Evolutionary conservation across 2,888 invertebrate genomes (phyloP), one percentile per base, ranked within the genome.

Genomic region (Heliothis peltigera): DNA sequence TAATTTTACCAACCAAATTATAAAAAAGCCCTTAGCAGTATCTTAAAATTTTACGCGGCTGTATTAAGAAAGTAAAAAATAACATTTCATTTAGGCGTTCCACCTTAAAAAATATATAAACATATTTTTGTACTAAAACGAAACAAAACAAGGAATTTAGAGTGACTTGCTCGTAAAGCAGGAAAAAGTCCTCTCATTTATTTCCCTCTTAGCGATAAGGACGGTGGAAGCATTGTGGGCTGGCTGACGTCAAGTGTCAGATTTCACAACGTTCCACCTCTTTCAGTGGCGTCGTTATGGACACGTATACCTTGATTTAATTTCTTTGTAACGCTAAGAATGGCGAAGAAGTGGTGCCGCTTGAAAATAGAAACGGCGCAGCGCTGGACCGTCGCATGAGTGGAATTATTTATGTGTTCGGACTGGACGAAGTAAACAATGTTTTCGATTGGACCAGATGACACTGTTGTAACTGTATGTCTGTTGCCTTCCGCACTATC

Each of bases 141-240:
- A 84, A 87, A 86, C 83, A 83, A 84, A 87, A 87, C 82, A 86
- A 79, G 79, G 83, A 85, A 86, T 84, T 87, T 81, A 78, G 83
- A 84, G 82, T 82, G 86, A 86, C 85, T 88, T 75, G 80, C 81
- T 85, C 84, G 83, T 85, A 86, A 87, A 89, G 80, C 81, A 87
- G 86, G 85, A 89, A 91, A 91, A 92, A 89, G 85, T 89, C 85
- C 82, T 87, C 86, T 87, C 89, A 89, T 92, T 92, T 91, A 92
- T 93, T 92, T 91, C 77, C 86, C 88, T 89, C 84, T 89, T 86
- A 85, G 87, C 89, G 92, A 92, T 92, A 92, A 91, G 89, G 85
- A 83, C 75, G 83, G 84, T 75, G 81, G 79, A 82, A n/a, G 79
- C 83, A 89, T 91, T 92, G 92, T 91, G 84, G 84, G 77, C 79